Base-by-base conservation (phyloP, 2,797 vertebrate species). In the Liparis tanakae region DNA sequence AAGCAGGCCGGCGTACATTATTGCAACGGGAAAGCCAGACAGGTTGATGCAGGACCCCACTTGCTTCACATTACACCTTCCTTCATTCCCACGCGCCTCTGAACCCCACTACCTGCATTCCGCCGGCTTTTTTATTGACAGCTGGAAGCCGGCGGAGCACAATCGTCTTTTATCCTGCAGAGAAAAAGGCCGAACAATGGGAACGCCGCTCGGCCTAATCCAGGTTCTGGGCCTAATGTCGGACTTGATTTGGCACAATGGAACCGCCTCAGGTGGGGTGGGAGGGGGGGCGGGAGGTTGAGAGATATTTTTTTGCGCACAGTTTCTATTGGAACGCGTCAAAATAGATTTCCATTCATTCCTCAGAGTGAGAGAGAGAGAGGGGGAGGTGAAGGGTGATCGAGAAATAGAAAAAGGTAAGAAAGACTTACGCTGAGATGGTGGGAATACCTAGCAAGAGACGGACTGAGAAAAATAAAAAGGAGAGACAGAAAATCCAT, bases 401-500 rank as follows among this genome's bases (percentile, higher is more conserved):
- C 64, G 46, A 82, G 78, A 74, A 72, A 55, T 63, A 62, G n/a
- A 74, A 85, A 85, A 77, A 33, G 67, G 71, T 39, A 69, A 78
- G 44, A 76, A 39, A 83, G 72, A 82, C 43, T 59, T 18, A 64
- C 43, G 62, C 30, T 1, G 66, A 58, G 7, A 74, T 30, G 73
- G 65, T 34, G 73, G 78, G 76, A 51, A 65, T 61, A 43, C 68
- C 73, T 72, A 76, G 85, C 85, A 82, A 82, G 59, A 79, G 64
- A 77, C 62, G 67, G 85, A 90, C 85, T 30, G 88, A 10, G n/a
- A 74, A 79, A 83, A 83, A 70, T 55, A 85, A 75, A 85, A 72
- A 57, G n/a, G n/a, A n/a, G 62, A 10, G 78, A 88, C 77, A 84
- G 82, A 71, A 88, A 89, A 92, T 91, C 90, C 70, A 87, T 90